Conservation (phyloP, 2,113 vertebrate genomes). For the Neolamprologus variostigma region DNA sequence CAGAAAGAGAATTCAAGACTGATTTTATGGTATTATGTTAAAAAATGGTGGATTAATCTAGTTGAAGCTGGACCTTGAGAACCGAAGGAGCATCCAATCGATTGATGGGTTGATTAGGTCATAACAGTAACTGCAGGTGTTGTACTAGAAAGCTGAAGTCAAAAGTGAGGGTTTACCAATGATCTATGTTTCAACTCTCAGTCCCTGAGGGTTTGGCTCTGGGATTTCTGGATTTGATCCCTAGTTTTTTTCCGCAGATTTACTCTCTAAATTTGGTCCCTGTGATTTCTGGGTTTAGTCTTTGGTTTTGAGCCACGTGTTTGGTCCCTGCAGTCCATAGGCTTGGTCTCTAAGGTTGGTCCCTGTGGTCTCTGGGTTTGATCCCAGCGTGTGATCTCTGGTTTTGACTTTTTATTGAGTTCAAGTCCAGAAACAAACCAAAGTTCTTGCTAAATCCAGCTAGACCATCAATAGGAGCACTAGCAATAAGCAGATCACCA, state of each 20-base stretch:
- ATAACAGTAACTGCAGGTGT: background rate
- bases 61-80: background rate
- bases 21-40: background rate
- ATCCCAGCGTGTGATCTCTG: background rate
- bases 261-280: background rate
- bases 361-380: background rate
- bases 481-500: background rate
- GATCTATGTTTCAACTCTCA: background rate
- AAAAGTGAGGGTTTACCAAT: background rate
- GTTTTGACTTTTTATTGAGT: background rate
- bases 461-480: background rate
- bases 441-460: background rate
- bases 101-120: background rate
- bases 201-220: background rate
- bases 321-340: background rate
- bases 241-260: accelerated
- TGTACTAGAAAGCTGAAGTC: background rate
- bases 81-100: background rate
- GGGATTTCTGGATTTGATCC: background rate
- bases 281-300: background rate
- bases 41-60: background rate
- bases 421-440: background rate
- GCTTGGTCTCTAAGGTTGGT: background rate
- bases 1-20: background rate
- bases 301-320: background rate